Base-by-base conservation (phyloP, 2,888 invertebrate species). In the Halocaridina rubra region DNA sequence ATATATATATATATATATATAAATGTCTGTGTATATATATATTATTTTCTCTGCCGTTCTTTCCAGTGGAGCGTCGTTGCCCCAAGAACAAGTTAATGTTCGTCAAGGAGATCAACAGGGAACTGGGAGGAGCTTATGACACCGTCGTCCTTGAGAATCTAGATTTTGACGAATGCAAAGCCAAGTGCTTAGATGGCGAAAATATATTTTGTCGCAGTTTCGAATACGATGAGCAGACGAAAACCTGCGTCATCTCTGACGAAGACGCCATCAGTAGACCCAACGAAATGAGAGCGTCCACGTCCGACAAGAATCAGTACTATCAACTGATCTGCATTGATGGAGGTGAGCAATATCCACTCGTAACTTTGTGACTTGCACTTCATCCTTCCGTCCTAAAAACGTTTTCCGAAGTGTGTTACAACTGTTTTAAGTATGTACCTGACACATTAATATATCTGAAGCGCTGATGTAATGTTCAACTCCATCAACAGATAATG, bases 211-310 rank as follows among this genome's bases (percentile, higher is more conserved):
- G 97, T 90, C 94, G 97, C 33, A 96, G 97, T 1, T 95, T 97
- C 67, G 96, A 96, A 90, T 97, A 95, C 90, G 96, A 97, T 90
- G 96, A 96, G 89, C 95, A 95, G 92, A 95, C 95, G 2, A 94
- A 95, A 80, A 95, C 95, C 89, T 97, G 97, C 89, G 95, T 96
- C n/a, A 92, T 97, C 61, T 96, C 96, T 0, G 97, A 97, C 91
- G 97, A 97, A 91, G 97, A 97, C 90, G 96, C 96, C 0, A 94
- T 96, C 59, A 96, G 96, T 0, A 96, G 96, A 90, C 96, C 96
- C 90, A 96, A 96, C 90, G 96, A 96, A 90, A 94, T 97, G 89
- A 95, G 96, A 72, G 71, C 84, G 22, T 77, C 88, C 4, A 88
- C 87, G 13, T 81, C 88, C 13, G 64, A 85, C 5, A 76, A 86